Base-by-base conservation (phyloP, 2,113 vertebrate species). In the Trematomus loennbergii region DNA sequence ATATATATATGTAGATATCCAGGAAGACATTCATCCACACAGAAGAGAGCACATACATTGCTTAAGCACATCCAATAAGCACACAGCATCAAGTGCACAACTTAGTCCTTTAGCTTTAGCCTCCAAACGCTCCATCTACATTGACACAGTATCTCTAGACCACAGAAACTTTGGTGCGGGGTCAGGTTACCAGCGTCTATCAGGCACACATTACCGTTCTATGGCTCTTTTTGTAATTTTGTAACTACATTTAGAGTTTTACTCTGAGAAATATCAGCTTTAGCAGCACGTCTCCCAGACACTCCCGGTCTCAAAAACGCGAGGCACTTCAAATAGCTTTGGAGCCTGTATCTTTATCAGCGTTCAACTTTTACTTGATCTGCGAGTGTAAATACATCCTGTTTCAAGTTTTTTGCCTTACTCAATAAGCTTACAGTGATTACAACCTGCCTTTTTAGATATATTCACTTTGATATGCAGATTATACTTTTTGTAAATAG, bases 391-490 rank as follows among this genome's bases (percentile, higher is more conserved):
- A 90, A 90, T 93, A 91, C 93, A 88, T 95, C 92, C 88, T 79
- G 70, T 88, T 89, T 88, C 87, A 88, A 89, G 94, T 95, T 95
- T 16, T 84, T 96, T 97, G 97, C 97, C 97, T 98, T 98, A 96
- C 95, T 97, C 95, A 95, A 95, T 95, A 95, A 94, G 94, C 94
- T 96, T 96, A 96, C 94, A 95, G 92, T 96, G 94, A 94, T 94
- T 95, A 92, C 95, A 95, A 96, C 80, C 87, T 96, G 94, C 96
- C 96, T 97, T 96, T 96, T 95, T 91, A 94, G 95, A 92, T 92
- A 92, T 94, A 94, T 94, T 95, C 93, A 95, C 93, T 97, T 97
- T 95, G 94, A 96, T 95, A 94, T 93, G 93, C 95, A 96, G 95
- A 96, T 94, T 87, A 92, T 94, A 90, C 88, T 81, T 89, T 96